These are phyloP conservation scores for Polydrusus pterygomalis DNA, from an alignment of 2,888 invertebrate species.

Conservation along the genomic window DNA sequence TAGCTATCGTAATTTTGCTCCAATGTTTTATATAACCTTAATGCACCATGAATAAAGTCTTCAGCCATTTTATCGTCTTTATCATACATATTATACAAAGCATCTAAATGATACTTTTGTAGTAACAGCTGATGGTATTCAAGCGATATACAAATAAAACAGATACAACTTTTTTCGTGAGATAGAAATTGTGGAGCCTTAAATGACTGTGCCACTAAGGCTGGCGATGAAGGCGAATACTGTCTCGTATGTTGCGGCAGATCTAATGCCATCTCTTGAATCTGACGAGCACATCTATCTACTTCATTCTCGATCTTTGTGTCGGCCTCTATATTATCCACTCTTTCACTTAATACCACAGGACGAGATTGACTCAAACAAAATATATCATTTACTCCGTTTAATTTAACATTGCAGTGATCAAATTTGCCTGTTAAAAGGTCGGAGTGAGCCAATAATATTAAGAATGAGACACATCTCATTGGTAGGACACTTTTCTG, in stretches of 20 bases:
- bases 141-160: conserved; percentile 62
- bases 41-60: conserved; percentile 58
- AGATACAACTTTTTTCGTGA: conserved; percentile 60
- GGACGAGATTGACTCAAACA: conserved; percentile 53
- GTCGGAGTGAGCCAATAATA: conserved; percentile 65
- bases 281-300: conserved; percentile 34
- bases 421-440: conserved; percentile 61
- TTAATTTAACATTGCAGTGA: conserved; percentile 65
- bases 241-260: conserved; percentile 53
- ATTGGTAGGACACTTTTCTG: conserved; percentile 66
- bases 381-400: conserved; percentile 63
- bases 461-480: conserved; percentile 61
- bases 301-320: conserved; percentile 38
- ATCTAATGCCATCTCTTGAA: conserved; percentile 57
- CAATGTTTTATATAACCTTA: conserved; percentile 57
- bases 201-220: conserved; percentile 57
- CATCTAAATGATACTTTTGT: conserved; percentile 59
- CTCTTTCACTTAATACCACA: not conserved
- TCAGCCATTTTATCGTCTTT: conserved; percentile 52
- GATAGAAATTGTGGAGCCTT: conserved; percentile 58
- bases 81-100: conserved; percentile 59
- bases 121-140: conserved; percentile 63
- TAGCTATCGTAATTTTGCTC: conserved; percentile 47
- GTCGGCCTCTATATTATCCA: not conserved
- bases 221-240: conserved; percentile 59